Percentiles rank a stretch among this genome's conserved stretches.
These are phyloP conservation scores for Callithrix jacchus DNA, from an alignment of 2,113 vertebrate genomes.

Conservation along the genomic window DNA sequence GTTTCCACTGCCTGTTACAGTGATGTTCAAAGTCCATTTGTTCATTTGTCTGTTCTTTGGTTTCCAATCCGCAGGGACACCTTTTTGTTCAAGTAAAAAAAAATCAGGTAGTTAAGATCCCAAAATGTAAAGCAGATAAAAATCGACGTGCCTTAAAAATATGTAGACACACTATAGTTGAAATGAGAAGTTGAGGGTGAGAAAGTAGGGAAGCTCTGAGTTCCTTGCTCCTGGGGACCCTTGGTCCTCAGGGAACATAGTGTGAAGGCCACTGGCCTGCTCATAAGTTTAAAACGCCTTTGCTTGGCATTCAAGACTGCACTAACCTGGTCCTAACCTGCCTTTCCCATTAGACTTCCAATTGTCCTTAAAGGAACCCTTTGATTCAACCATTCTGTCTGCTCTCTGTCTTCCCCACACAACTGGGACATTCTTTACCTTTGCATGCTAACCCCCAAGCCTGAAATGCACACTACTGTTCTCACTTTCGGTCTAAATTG, in stretches of 20 bases:
- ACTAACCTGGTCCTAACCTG: neutral
- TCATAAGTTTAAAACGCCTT: neutral
- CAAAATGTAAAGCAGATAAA: neutral
- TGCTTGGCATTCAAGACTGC: neutral
- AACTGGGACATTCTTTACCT: neutral
- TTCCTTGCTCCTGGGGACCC: neutral
- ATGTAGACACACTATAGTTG: neutral
- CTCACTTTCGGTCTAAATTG: conserved; percentile 8
- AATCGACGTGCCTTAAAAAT: neutral
- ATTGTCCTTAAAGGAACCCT: neutral
- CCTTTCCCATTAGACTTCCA: neutral
- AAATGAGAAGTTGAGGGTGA: neutral
- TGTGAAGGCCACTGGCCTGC: neutral
- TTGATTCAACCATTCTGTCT: neutral
- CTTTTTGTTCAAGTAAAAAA: conserved; percentile 11
- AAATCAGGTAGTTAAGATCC: neutral
- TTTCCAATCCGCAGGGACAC: neutral
- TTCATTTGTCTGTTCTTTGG: neutral
- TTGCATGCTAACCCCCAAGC: neutral
- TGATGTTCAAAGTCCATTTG: neutral
- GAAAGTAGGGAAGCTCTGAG: neutral
- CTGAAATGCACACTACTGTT: neutral
- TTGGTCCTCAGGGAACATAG: neutral
- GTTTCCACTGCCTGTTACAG: neutral
- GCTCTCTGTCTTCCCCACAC: neutral